Base-by-base conservation (phyloP, 2,797 vertebrate species). In the Bufotes viridis region DNA sequence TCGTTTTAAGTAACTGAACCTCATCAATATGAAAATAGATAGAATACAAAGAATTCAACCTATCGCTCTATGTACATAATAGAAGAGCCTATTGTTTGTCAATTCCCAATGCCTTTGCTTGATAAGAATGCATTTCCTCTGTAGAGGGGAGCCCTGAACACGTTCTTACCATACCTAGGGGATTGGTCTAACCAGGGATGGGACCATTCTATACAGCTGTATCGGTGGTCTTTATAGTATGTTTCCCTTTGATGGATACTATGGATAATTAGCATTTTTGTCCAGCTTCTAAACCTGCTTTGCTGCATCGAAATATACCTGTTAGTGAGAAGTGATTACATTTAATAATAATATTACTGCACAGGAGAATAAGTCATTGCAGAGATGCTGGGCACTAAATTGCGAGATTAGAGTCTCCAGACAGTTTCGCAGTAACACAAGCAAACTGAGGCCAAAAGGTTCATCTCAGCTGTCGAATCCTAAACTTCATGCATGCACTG, bases 351-450 rank as follows among this genome's bases (percentile, higher is more conserved):
- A 55, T 55, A 57, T 70, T 57, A 53, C 15, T 15, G 26, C 22
- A 34, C 53, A 72, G 57, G 51, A 82, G 65, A 60, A 74, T 74
- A 26, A 72, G 53, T 58, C 15, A 42, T 29, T 29, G 58, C 17
- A n/a, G 67, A 26, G 51, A 34, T 60, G 53, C 18, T 24, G 55
- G 63, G 17, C 82, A 34, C 29, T 55, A 18, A 84, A 75, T 53
- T 74, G 29, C 18, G 42, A 60, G n/a, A 74, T 69, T 42, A 60
- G 18, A 84, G 60, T 75, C 55, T 82, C 53, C n/a, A 42, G 70
- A n/a, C 57, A 15, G 20, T 60, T 75, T 26, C 1, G 12, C 8
- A n/a, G 75, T 49, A 75, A 84, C 14, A n/a, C 11, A 5, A 75
- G 70, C 29, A 84, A 49, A 22, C 26, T 15, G 67, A 70, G 55